These are phyloP conservation scores for Clarias fuscus DNA, from an alignment of 2,797 vertebrate species.

Conservation along the genomic window DNA sequence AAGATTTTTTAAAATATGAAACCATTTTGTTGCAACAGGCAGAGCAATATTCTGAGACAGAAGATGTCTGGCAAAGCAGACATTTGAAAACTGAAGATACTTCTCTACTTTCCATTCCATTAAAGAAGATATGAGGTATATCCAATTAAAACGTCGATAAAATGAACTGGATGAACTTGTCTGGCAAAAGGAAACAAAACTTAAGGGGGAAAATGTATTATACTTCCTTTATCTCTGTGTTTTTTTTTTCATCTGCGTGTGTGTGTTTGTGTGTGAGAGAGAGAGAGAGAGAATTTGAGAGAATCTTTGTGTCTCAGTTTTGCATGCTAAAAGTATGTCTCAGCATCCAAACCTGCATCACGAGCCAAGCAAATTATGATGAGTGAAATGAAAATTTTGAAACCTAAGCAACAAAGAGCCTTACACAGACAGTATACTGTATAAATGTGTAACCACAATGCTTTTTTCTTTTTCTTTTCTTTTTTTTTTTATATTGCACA, in stretches of 20 bases:
- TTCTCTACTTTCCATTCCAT: background rate
- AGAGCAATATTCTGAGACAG: background rate
- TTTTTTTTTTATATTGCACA: background rate
- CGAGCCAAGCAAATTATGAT: constrained; percentile 31
- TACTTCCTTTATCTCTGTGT: background rate
- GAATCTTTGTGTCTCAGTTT: background rate
- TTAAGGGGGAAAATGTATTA: background rate
- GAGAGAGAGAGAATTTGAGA: background rate
- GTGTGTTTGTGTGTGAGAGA: background rate
- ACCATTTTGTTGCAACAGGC: background rate
- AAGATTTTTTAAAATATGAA: constrained; percentile 5
- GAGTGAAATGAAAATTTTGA: constrained; percentile 27
- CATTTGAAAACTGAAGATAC: background rate
- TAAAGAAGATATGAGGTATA: background rate
- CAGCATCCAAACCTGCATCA: constrained; percentile 29
- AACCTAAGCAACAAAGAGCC: constrained; percentile 12
- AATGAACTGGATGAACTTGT: background rate
- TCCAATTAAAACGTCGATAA: background rate
- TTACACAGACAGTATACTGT: too few species aligned
- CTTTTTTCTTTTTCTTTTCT: too few species aligned
- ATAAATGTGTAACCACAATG: too few species aligned
- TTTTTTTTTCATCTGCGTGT: background rate
- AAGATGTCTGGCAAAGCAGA: constrained; percentile 5
- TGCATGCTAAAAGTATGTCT: constrained; percentile 36
- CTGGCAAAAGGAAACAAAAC: background rate